Percentiles rank a stretch among this genome's conserved stretches.
These are phyloP conservation scores for Siphamia tubifer DNA, from an alignment of 2,113 vertebrate species.

Conservation along the genomic window DNA sequence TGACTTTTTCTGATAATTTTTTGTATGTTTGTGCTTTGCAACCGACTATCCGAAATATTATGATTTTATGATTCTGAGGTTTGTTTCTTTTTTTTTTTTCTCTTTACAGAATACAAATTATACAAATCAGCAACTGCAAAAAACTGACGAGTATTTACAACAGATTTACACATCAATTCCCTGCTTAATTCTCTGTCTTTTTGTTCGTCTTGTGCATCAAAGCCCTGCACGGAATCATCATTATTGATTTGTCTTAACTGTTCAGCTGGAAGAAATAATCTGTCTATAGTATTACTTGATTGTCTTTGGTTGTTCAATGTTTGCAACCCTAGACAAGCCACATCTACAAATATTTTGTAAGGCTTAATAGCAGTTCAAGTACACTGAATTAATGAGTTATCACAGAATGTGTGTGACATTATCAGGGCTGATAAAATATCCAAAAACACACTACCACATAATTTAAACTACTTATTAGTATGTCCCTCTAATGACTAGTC, in stretches of 20 bases:
- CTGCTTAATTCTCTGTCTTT: slow-evolving; percentile 16
- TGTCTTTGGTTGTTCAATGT: slow-evolving; percentile 64
- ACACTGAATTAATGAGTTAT: slow-evolving; percentile 20
- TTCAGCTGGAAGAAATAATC: slow-evolving; percentile 8
- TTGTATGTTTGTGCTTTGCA: slow-evolving; percentile 24
- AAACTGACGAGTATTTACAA: slow-evolving; percentile 25
- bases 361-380: slow-evolving; percentile 55
- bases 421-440: not conserved
- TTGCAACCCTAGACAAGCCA: slow-evolving; percentile 39
- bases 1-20: not conserved
- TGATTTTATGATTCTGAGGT: slow-evolving; percentile 8
- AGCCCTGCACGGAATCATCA: not conserved
- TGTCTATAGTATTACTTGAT: slow-evolving; percentile 22
- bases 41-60: not conserved
- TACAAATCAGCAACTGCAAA: slow-evolving; percentile 24
- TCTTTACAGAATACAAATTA: not conserved
- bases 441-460: slow-evolving; percentile 7
- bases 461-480: slow-evolving; percentile 12
- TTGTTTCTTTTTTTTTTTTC: slow-evolving; percentile 26
- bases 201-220: not conserved
- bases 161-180: slow-evolving; percentile 17
- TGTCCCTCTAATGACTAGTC: not conserved
- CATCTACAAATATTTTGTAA: slow-evolving; percentile 34
- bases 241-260: slow-evolving; percentile 17
- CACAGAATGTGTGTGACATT: slow-evolving; percentile 15